phyloP scores from a whole-genome alignment of 2,797 vertebrate genomes.

The Eulemur rubriventer region DNA sequence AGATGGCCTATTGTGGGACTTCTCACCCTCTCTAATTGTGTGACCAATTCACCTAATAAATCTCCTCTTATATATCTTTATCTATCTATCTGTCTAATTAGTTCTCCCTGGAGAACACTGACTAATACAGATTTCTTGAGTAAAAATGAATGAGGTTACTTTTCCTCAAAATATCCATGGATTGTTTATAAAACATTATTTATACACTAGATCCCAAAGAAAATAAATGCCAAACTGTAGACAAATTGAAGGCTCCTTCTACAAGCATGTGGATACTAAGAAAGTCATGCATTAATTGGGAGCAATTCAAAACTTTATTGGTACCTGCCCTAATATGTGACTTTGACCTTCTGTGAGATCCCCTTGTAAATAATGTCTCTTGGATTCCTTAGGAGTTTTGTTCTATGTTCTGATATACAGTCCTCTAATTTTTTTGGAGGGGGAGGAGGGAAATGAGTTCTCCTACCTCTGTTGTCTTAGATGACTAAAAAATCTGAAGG shows the following conservation, averaged over 20 bases:
- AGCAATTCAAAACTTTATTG: neutral
- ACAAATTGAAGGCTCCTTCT: neutral
- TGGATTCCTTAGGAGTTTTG: neutral
- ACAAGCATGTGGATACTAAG: neutral
- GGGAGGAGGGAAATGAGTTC: too few relatives aligned
- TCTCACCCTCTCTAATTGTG: neutral
- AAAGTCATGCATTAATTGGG: neutral
- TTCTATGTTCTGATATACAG: neutral
- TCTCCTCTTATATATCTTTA: neutral
- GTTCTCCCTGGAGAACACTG: neutral
- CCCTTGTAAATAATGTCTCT: neutral
- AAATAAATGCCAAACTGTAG: neutral
- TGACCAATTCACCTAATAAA: neutral
- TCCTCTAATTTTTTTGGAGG: neutral
- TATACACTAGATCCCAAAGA: neutral
- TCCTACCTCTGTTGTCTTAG: neutral
- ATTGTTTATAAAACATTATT: neutral
- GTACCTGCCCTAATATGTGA: neutral
- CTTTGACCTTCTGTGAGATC: neutral
- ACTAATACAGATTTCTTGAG: neutral
- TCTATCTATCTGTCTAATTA: neutral
- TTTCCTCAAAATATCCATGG: neutral
- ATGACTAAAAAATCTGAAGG: neutral
- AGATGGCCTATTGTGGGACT: neutral
- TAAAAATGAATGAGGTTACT: conserved; percentile 24